Conservation (phyloP, 2,797 vertebrate species). For the Cheracebus regulus region DNA sequence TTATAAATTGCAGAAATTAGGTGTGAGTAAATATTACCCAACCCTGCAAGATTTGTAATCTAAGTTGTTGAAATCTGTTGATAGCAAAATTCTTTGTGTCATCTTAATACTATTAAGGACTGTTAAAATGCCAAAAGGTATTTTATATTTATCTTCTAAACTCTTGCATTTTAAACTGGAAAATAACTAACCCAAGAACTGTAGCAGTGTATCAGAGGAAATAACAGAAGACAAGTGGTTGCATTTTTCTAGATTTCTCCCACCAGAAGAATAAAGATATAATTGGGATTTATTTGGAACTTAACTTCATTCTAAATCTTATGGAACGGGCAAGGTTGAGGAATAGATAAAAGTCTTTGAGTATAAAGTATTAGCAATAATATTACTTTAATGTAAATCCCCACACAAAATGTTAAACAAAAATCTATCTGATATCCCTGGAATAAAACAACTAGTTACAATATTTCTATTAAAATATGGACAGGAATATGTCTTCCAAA, state of each 20-base stretch:
- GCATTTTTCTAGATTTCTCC: background rate
- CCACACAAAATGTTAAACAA: background rate
- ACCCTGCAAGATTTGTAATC: background rate
- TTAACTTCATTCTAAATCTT: background rate
- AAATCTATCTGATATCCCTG: background rate
- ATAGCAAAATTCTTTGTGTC: background rate
- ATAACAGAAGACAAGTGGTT: background rate
- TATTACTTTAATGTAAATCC: background rate
- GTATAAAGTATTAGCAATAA: background rate
- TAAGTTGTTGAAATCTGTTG: background rate
- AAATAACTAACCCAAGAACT: background rate
- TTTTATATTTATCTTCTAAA: background rate
- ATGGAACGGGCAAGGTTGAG: background rate
- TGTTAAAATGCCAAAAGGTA: background rate
- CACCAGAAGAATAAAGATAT: background rate
- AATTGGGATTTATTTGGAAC: background rate
- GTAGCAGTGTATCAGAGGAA: background rate
- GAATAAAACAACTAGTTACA: accelerated
- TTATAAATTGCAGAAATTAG: background rate
- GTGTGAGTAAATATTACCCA: background rate
- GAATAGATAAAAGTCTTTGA: background rate
- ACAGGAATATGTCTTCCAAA: background rate
- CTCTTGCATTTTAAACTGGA: background rate
- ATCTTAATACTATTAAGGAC: background rate
- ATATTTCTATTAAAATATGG: background rate